Evolutionary conservation across 2,113 vertebrate species (phyloP), one percentile per base, ranked within the genome.

Genomic region (Chamaetylas fuelleborni): DNA sequence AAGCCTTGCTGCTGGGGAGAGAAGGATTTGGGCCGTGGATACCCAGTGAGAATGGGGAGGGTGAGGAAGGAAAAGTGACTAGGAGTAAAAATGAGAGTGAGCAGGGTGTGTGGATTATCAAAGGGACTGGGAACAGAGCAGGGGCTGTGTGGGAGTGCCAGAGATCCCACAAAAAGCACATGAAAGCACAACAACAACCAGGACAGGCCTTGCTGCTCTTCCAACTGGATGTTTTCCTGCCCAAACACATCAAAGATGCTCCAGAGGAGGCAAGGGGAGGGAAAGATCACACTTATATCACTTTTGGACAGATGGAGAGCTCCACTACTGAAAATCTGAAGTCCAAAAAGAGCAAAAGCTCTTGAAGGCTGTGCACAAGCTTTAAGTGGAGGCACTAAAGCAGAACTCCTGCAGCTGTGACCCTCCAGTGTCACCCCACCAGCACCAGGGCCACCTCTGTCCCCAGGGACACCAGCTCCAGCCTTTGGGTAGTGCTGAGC

Each of bases 301-400:
- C 29, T 84, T 71, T 58, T 74, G 79, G 18, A 14, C 33, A 43
- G 60, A 33, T 22, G 54, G 11, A 33, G 22, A 86, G 5, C 18
- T 54, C 65, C 33, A 6, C 33, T 51, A 56, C 9, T 0, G 0
- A 62, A 78, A 58, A 62, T 11, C 0, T 47, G 19, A 45, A 62
- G 17, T 33, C 54, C 34, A 29, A 34, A 47, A 64, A 38, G 40
- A 34, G 18, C 24, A 51, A 38, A 47, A 91, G 17, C 12, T 14
- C 67, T 36, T 2, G 3, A 38, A 81, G 29, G 13, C 15, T 65
- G n/a, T 58, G 31, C 33, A 40, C 33, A 17, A 72, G 7, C 22
- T 33, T 53, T 19, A 31, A 50, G 40, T 5, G 40, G 12, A 8
- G 6, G 34, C 56, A 50, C 4, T 14, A 25, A 65, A 0, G 1